Conservation (phyloP, 2,888 invertebrate genomes). For the Tricholauxania praeusta region DNA sequence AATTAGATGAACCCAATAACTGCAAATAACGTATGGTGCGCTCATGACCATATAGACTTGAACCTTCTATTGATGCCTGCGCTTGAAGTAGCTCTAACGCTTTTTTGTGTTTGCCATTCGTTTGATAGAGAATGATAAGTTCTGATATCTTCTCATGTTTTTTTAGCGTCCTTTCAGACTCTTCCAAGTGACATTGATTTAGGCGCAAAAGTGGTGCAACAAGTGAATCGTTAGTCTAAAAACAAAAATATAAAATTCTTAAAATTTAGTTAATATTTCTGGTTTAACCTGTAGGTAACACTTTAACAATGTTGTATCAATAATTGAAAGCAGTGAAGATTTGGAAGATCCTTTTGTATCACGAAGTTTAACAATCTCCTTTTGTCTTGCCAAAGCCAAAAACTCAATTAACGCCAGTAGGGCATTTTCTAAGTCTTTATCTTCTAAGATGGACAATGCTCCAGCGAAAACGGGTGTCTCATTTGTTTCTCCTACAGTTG, state of each 20-base stretch:
- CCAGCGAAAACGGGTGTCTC: slow-evolving; percentile 48
- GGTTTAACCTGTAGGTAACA: slow-evolving; percentile 88
- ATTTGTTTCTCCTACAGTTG: slow-evolving; percentile 74
- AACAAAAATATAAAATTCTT: slow-evolving; percentile 42
- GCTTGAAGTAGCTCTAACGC: slow-evolving; percentile 89
- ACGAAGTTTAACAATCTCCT: slow-evolving; percentile 62
- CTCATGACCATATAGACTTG: slow-evolving; percentile 83
- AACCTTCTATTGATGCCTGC: slow-evolving; percentile 74
- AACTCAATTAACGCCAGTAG: slow-evolving; percentile 90
- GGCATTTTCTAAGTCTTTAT: slow-evolving; percentile 88
- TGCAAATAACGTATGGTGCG: slow-evolving; percentile 93
- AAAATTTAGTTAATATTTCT: background rate
- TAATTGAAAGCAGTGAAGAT: slow-evolving; percentile 81
- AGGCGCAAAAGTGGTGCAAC: slow-evolving; percentile 91
- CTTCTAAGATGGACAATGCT: slow-evolving; percentile 70
- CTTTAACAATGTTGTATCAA: slow-evolving; percentile 96
- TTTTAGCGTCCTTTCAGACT: slow-evolving; percentile 90
- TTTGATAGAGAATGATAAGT: slow-evolving; percentile 94
- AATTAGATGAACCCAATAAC: slow-evolving; percentile 82
- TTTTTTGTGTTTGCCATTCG: slow-evolving; percentile 91
- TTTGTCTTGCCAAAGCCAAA: slow-evolving; percentile 81
- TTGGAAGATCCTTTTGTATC: slow-evolving; percentile 62
- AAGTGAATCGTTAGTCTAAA: slow-evolving; percentile 93
- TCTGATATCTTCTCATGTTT: slow-evolving; percentile 92
- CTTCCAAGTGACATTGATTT: slow-evolving; percentile 93